phyloP scores from a whole-genome alignment of 2,113 vertebrate species.

The Aspidoscelis tigris region DNA sequence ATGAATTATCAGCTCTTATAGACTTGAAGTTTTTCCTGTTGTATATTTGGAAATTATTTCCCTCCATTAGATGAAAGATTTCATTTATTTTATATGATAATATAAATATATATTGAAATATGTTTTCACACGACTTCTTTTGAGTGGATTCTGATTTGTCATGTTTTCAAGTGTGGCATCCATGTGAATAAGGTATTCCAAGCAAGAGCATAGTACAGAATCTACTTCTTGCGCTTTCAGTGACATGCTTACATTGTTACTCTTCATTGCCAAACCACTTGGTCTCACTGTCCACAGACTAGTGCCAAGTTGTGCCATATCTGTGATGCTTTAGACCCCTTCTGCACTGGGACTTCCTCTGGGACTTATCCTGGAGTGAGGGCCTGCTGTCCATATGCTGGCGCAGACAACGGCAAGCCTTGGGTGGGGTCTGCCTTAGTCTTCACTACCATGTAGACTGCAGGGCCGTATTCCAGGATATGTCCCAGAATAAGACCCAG shows the following conservation, averaged over 20 bases:
- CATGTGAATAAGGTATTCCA: background rate
- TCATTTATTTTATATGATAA: background rate
- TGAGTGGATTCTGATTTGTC: background rate
- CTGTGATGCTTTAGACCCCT: background rate
- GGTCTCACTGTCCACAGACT: background rate
- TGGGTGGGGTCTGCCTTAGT: no score
- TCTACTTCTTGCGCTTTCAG: slow-evolving; percentile 5
- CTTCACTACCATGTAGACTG: no score
- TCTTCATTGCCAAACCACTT: background rate
- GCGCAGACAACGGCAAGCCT: no score
- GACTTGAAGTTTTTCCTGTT: background rate
- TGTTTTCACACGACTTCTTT: background rate
- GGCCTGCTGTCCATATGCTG: no score
- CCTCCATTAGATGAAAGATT: background rate
- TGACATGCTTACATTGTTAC: background rate
- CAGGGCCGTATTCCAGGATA: no score
- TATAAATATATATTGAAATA: background rate
- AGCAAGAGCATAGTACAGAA: background rate
- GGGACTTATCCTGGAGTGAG: no score
- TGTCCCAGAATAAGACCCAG: no score
- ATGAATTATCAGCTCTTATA: background rate
- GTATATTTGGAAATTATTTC: background rate
- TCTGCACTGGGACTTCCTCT: no score
- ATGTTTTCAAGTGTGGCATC: background rate
- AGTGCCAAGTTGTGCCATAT: background rate